Evolutionary conservation across 2,797 vertebrate genomes (phyloP).

Genomic region (Sparus aurata): DNA sequence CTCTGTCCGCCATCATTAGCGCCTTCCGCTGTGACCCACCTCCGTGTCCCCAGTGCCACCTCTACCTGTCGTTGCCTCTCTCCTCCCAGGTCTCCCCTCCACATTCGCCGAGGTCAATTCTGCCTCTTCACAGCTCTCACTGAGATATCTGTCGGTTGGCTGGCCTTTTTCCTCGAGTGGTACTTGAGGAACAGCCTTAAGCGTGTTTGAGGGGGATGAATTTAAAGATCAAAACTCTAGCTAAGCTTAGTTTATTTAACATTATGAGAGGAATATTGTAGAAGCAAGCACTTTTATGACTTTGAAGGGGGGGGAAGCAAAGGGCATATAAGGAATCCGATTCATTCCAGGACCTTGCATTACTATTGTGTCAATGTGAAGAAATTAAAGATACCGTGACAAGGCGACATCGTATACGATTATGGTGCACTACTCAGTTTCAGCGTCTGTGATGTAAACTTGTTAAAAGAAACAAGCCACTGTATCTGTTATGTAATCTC

Average conservation of each 20-base stretch:
- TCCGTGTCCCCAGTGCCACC: neutral
- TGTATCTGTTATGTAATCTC: slow-evolving; percentile 25
- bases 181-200: neutral
- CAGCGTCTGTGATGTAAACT: slow-evolving; percentile 9
- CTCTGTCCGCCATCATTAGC: slow-evolving; percentile 50
- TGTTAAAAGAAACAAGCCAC: neutral
- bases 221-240: neutral
- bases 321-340: neutral
- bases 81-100: neutral
- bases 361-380: neutral
- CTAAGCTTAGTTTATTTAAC: neutral
- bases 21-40: slow-evolving; percentile 10
- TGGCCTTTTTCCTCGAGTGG: neutral
- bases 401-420: no score
- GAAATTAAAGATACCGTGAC: neutral
- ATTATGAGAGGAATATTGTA: neutral
- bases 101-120: neutral
- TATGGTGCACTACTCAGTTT: no score
- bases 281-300: neutral
- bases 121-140: neutral
- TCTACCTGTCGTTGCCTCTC: neutral
- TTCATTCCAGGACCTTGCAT: neutral
- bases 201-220: neutral
- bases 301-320: no score
- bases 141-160: neutral